These are phyloP conservation scores for Trichonephila clavata DNA, from an alignment of 1,140 invertebrate genomes.

Conservation along the genomic window DNA sequence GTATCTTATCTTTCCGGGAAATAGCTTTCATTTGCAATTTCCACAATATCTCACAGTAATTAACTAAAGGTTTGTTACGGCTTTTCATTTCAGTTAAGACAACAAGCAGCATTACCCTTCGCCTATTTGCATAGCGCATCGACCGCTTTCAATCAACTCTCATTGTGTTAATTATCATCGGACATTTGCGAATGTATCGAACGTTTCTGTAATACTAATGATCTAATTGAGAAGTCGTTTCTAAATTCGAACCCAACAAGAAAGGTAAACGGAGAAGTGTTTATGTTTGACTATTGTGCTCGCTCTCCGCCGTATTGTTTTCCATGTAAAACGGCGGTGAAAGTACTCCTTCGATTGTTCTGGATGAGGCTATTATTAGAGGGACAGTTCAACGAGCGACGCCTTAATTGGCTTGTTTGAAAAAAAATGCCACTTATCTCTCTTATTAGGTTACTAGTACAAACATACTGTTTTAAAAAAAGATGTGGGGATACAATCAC, in stretches of 20 bases:
- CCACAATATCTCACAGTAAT: too few species aligned
- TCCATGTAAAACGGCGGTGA: not conserved
- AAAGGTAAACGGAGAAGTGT: not conserved
- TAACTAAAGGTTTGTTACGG: too few species aligned
- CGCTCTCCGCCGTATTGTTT: not conserved
- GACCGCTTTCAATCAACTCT: slow-evolving; percentile 9
- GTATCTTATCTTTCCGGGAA: too few species aligned
- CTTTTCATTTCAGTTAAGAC: not conserved
- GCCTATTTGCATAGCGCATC: not conserved
- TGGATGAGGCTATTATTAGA: not conserved
- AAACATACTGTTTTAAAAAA: not conserved
- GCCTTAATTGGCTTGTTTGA: not conserved
- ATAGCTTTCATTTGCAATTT: too few species aligned
- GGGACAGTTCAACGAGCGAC: not conserved
- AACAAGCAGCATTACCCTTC: not conserved
- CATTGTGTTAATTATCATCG: not conserved
- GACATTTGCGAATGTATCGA: not conserved
- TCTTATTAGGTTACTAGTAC: not conserved
- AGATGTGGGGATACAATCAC: not conserved
- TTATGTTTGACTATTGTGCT: not conserved
- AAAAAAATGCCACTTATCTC: not conserved
- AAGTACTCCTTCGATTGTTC: not conserved
- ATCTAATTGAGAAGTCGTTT: not conserved
- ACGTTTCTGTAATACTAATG: not conserved
- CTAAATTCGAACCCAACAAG: not conserved